Evolutionary conservation across 2,113 vertebrate genomes (phyloP).

Genomic region (Neogobius melanostomus): DNA sequence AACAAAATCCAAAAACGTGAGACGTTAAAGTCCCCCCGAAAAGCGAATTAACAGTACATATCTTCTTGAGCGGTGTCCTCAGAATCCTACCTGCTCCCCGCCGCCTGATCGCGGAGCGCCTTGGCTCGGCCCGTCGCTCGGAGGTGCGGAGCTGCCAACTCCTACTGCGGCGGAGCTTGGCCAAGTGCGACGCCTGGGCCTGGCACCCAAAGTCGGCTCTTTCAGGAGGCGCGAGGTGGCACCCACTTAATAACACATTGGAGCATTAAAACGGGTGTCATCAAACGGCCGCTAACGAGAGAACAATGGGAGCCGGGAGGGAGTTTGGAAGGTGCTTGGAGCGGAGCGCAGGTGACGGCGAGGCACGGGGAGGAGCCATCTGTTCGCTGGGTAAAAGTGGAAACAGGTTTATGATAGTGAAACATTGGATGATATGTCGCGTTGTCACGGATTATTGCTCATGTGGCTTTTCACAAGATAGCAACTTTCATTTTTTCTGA

Average conservation of each 20-base stretch:
- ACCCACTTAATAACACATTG: conserved; percentile 31
- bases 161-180: conserved; percentile 53
- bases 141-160: conserved; percentile 50
- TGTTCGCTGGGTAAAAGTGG: neutral
- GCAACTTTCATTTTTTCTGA: too few species aligned
- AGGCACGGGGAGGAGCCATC: neutral
- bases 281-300: neutral
- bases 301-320: neutral
- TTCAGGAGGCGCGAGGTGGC: conserved; percentile 53
- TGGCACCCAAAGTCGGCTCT: conserved; percentile 49
- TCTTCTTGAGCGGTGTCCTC: too few species aligned
- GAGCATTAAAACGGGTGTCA: conserved; percentile 5
- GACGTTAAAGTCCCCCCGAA: too few species aligned
- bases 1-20: too few species aligned
- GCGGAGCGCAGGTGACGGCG: neutral
- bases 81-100: conserved; percentile 15
- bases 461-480: neutral
- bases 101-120: conserved; percentile 58
- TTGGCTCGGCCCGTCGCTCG: conserved; percentile 38
- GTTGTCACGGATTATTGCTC: neutral
- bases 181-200: conserved; percentile 36
- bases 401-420: neutral
- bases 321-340: neutral
- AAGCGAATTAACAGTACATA: too few species aligned
- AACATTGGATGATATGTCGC: neutral